phyloP scores from a whole-genome alignment of 2,113 vertebrate genomes.

The Callithrix jacchus region DNA sequence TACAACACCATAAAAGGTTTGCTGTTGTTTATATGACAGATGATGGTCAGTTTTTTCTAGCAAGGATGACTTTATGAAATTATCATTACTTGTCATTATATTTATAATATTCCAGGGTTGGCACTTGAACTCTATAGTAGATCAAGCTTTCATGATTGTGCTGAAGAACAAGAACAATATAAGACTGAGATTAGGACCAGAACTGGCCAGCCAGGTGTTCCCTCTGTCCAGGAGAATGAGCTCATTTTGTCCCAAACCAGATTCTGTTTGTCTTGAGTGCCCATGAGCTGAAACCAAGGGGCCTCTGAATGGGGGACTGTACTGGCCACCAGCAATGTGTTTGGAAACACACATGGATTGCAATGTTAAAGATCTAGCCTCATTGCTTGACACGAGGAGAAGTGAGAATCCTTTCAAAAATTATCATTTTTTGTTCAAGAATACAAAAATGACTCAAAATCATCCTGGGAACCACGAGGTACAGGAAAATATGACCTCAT shows the following conservation, averaged over 20 bases:
- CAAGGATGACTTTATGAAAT: not conserved
- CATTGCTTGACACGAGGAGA: not conserved
- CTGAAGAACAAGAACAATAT: not conserved
- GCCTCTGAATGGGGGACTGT: not conserved
- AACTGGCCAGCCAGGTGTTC: not conserved
- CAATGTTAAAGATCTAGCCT: not conserved
- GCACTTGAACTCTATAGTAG: not conserved
- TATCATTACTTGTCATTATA: not conserved
- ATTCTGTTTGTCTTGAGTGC: not conserved
- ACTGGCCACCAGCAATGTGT: not conserved
- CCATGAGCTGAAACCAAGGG: not conserved
- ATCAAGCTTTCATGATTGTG: not conserved
- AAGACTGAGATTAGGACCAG: not conserved
- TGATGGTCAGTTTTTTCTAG: not conserved
- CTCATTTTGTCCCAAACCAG: not conserved
- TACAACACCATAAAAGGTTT: accelerated
- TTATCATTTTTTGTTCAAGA: not conserved
- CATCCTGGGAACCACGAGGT: not conserved
- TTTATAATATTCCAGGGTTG: not conserved
- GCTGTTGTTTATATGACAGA: not conserved
- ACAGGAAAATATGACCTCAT: not conserved
- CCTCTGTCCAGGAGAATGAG: slow-evolving; percentile 13
- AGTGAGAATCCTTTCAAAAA: not conserved
- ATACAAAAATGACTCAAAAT: slow-evolving; percentile 29
- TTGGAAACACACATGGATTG: not conserved